Percentiles rank a stretch among this genome's conserved stretches.
phyloP scores from a whole-genome alignment of 1,140 invertebrate species.

The Meloidogyne hapla region DNA sequence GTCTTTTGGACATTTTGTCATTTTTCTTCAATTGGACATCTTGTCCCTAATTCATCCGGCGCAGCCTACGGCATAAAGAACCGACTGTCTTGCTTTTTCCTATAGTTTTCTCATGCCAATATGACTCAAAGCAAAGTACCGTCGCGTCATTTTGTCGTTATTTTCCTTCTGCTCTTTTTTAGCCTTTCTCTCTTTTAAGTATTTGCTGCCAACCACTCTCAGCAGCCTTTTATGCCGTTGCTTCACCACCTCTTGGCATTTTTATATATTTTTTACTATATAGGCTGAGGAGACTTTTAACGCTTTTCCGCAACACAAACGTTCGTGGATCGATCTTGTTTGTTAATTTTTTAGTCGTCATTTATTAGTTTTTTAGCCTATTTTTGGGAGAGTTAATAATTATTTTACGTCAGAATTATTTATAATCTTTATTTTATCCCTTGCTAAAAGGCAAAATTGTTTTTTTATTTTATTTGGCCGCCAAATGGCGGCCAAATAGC shows the following conservation, averaged over 20 bases:
- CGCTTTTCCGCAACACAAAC: conserved; percentile 2
- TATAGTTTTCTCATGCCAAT: not conserved
- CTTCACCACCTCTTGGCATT: not conserved
- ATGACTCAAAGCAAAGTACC: not conserved
- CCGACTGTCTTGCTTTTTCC: not conserved
- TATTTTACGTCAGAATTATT: not conserved
- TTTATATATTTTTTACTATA: not conserved
- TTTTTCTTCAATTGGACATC: not conserved
- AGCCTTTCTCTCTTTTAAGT: not conserved
- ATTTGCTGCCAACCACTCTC: not conserved
- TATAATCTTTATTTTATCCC: not conserved
- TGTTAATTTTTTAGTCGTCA: not conserved
- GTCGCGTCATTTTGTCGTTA: not conserved
- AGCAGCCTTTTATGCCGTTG: not conserved
- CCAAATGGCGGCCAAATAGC: conserved; percentile 1
- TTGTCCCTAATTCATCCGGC: no score
- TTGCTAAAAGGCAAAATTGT: not conserved
- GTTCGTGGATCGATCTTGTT: conserved; percentile 5
- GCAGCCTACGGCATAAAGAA: not conserved
- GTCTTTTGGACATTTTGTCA: no score
- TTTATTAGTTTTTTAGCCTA: not conserved
- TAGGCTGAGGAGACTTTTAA: not conserved
- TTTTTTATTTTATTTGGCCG: not conserved
- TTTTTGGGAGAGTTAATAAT: not conserved
- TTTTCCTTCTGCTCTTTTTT: not conserved